A percentile compares a stretch with the other conserved stretches of the same genome.
Conservation (phyloP, 37 sponge, comb jelly and placozoan species). For the Theonella swinhoei region DNA sequence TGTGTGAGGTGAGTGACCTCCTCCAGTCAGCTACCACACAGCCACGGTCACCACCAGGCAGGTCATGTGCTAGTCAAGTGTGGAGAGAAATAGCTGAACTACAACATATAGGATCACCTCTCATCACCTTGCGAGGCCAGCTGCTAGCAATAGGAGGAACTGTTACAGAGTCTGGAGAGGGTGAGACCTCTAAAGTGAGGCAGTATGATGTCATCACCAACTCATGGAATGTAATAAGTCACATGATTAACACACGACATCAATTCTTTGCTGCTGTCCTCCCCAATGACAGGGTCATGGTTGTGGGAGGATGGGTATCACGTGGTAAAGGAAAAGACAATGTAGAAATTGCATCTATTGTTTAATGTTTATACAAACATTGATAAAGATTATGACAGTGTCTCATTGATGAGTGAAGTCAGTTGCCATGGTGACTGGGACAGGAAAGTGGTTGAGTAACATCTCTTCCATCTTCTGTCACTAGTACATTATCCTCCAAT, state of each 20-base stretch:
- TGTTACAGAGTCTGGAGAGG: not conserved
- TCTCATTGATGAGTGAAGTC: too few relatives aligned
- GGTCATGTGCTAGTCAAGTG: not conserved
- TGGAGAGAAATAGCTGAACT: not conserved
- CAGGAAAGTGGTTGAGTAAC: too few relatives aligned
- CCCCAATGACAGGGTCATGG: not conserved
- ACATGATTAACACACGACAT: not conserved
- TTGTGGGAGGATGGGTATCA: not conserved
- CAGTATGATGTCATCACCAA: not conserved
- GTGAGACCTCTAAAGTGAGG: not conserved
- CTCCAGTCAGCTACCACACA: not conserved
- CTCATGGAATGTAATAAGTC: conserved; percentile 1
- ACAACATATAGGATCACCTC: not conserved
- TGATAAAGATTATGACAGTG: too few relatives aligned
- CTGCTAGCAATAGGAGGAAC: conserved; percentile 9
- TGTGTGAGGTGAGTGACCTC: not conserved
- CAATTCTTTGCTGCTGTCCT: not conserved
- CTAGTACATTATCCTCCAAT: conserved; percentile 79
- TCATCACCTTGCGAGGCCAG: not conserved
- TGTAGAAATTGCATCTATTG: conserved; percentile 3
- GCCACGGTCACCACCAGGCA: too few relatives aligned
- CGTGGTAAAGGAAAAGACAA: not conserved
- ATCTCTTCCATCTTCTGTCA: conserved; percentile 55
- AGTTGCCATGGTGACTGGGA: too few relatives aligned
- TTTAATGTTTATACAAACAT: too few relatives aligned